phyloP scores from a whole-genome alignment of 2,888 invertebrate genomes.

The Pristionchus maxplancki region DNA sequence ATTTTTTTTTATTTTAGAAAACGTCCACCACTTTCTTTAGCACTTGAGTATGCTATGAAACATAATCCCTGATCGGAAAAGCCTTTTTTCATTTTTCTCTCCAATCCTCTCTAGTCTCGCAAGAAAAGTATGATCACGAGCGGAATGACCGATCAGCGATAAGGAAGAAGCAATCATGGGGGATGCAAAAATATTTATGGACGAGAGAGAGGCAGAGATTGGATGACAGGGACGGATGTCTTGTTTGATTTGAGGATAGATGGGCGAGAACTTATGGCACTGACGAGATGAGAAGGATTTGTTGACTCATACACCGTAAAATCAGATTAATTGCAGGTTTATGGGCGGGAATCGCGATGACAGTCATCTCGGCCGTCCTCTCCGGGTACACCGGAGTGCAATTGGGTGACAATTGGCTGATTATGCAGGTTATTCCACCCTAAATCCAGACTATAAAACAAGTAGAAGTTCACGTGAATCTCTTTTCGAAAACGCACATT shows the following conservation, averaged over 20 bases:
- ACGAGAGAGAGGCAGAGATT: not conserved
- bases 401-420: conserved; percentile 67
- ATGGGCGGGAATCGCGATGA: conserved; percentile 53
- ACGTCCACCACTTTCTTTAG: too few relatives aligned
- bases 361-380: conserved; percentile 54
- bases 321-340: conserved; percentile 45
- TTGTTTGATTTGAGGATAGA: not conserved
- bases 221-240: not conserved
- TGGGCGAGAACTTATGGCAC: not conserved
- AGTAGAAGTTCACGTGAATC: too few relatives aligned
- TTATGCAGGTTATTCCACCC: conserved; percentile 59
- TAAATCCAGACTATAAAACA: too few relatives aligned
- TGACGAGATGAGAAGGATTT: too few relatives aligned
- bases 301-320: too few relatives aligned
- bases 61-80: not conserved
- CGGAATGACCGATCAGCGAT: not conserved
- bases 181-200: conserved; percentile 18
- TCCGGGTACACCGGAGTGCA: conserved; percentile 66
- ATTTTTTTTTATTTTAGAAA: not conserved
- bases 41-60: too few relatives aligned
- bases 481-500: too few relatives aligned
- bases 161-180: not conserved
- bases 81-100: not conserved
- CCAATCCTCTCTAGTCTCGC: conserved; percentile 32
- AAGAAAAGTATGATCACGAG: not conserved